Conservation (phyloP, 2,113 vertebrate species). For the Speoplatyrhinus poulsoni region DNA sequence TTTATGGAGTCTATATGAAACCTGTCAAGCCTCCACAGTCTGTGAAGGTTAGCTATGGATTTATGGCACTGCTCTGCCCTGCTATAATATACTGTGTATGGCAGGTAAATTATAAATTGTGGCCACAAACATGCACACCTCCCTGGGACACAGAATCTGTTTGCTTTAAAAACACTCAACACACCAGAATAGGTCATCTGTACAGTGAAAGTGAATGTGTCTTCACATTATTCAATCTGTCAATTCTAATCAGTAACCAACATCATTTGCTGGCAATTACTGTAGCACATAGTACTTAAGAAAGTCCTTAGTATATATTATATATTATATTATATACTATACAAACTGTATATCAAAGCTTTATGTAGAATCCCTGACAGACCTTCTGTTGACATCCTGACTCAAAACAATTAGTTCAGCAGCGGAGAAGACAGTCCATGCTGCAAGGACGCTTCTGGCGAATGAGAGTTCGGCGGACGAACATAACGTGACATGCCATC, state of each 20-base stretch:
- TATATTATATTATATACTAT: conserved; percentile 24
- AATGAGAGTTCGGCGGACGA: neutral
- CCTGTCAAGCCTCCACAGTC: no score
- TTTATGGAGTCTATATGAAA: no score
- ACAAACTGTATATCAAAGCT: conserved; percentile 9
- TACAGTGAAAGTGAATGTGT: neutral
- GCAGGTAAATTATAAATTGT: neutral
- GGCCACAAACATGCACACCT: neutral
- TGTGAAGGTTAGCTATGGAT: no score
- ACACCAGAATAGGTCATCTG: neutral
- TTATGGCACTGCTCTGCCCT: no score
- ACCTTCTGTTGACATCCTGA: conserved; percentile 20
- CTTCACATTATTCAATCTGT: conserved; percentile 23
- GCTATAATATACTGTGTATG: neutral
- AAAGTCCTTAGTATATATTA: conserved; percentile 17
- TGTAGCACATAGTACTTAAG: neutral
- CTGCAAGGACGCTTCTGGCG: conserved; percentile 14
- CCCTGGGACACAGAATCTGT: neutral
- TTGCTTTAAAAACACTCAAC: conserved; percentile 12
- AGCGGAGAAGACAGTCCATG: neutral
- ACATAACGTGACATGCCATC: neutral
- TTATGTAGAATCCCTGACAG: neutral
- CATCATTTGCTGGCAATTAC: conserved; percentile 28
- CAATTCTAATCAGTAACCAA: conserved; percentile 30
- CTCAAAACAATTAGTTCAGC: conserved; percentile 29